Evolutionary conservation across 1,140 invertebrate species (phyloP).

Genomic region (Xylocopa sonorina): DNA sequence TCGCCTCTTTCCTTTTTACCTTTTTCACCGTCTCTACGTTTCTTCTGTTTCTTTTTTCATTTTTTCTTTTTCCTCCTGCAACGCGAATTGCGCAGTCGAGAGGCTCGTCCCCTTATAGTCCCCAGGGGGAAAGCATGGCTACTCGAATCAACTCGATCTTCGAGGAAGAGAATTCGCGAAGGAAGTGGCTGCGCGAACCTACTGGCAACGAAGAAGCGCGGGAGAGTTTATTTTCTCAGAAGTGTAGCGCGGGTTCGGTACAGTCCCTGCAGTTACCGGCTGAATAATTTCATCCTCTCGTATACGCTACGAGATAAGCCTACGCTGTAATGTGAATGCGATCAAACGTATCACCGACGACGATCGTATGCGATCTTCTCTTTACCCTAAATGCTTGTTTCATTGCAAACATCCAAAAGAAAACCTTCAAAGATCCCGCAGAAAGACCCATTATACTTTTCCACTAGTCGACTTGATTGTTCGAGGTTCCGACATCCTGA

Average conservation of each 20-base stretch:
- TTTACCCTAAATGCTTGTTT: not conserved
- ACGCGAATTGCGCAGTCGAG: slow-evolving; percentile 49
- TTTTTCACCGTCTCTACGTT: slow-evolving; percentile 43
- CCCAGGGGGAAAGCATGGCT: slow-evolving; percentile 32
- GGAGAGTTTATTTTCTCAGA: slow-evolving; percentile 69
- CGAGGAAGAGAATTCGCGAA: slow-evolving; percentile 58
- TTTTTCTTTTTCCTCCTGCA: slow-evolving; percentile 30
- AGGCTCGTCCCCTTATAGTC: slow-evolving; percentile 38
- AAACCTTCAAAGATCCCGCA: not conserved
- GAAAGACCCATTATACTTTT: not conserved
- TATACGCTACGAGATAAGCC: slow-evolving; percentile 19
- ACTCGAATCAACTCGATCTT: slow-evolving; percentile 59
- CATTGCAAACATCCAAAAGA: not conserved
- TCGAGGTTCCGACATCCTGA: not conserved
- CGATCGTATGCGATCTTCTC: not conserved
- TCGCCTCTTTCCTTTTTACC: slow-evolving; percentile 46
- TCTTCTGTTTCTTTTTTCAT: slow-evolving; percentile 27
- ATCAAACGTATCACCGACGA: not conserved
- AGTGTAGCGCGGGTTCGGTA: slow-evolving; percentile 42
- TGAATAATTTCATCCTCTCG: slow-evolving; percentile 60
- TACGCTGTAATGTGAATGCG: not conserved
- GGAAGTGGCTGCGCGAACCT: slow-evolving; percentile 41
- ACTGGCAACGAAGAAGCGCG: slow-evolving; percentile 51
- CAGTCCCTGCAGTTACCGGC: slow-evolving; percentile 42
- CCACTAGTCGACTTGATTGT: not conserved